Base-by-base conservation (phyloP, 2,113 vertebrate genomes). In the Dolichotis patagonum region DNA sequence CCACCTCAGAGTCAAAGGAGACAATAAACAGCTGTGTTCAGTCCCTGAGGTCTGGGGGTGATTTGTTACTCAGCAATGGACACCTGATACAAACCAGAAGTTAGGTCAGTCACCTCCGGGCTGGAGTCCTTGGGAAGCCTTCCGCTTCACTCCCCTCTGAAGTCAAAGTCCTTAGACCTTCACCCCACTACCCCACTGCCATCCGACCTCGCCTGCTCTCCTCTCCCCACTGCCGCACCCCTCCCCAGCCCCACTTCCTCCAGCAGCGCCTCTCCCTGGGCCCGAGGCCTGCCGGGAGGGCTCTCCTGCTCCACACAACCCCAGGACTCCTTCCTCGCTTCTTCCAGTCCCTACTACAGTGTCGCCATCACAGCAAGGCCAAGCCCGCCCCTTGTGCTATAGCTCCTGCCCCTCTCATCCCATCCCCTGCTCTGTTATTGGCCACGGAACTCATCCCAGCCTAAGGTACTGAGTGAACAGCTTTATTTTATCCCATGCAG, bases 251-350 rank as follows among this genome's bases (percentile, higher is more conserved):
- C n/a, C n/a, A n/a, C n/a, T n/a, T n/a, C n/a, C 2, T 17, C 60
- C 26, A 8, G 32, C 28, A 24, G 4, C 1, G 16, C 16, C 28
- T 69, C 35, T 24, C n/a, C 30, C 10, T 2, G 2, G 1, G 17
- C 22, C 75, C 54, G n/a, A n/a, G n/a, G n/a, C n/a, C 13, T 52
- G 1, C 7, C 4, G 7, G 62, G 35, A 24, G 11, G 22, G 49
- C 16, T 58, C 54, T 49, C 67, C 82, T 2, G 26, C 41, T 38
- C 2, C 14, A 28, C 0, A 2, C 1, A 22, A 4, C 24, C 32
- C 0, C 41, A 0, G 1, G 22, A 35, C 28, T 73, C 32, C 30
- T 28, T 35, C 85, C 69, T 71, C 46, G 2, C 30, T 71, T n/a
- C 16, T 73, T 89, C 58, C 49, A 38, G 32, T 35, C 17, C 32